Percentiles rank a stretch among this genome's conserved stretches.
These are phyloP conservation scores for Pseudopleuronectes americanus DNA, from an alignment of 2,797 vertebrate genomes.

Conservation along the genomic window DNA sequence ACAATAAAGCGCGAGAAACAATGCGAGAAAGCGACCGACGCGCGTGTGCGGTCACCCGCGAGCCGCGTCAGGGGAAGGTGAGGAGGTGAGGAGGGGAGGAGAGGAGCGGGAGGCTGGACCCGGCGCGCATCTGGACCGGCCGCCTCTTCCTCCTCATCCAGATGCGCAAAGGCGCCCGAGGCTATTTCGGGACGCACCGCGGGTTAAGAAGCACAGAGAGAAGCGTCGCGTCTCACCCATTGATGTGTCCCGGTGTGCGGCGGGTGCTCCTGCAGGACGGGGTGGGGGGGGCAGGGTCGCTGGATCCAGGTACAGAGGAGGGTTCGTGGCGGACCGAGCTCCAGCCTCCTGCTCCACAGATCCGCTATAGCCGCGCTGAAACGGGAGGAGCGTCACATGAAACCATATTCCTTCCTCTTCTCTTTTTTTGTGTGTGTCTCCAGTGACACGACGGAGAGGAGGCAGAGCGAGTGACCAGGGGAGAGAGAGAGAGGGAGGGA, in stretches of 20 bases:
- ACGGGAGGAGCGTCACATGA: conserved; percentile 78
- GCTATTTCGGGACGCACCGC: conserved; percentile 44
- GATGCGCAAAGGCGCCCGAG: conserved; percentile 66
- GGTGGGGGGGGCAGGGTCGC: conserved; percentile 32
- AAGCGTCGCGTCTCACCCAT: conserved; percentile 74
- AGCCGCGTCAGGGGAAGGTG: conserved; percentile 31
- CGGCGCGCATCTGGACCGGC: conserved; percentile 73
- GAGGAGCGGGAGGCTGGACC: conserved; percentile 39
- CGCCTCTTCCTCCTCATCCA: conserved; percentile 64
- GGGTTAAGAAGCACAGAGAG: conserved; percentile 5
- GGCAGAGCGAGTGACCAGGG: conserved; percentile 54
- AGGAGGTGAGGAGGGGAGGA: conserved; percentile 12
- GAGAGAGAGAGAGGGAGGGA: too few relatives aligned
- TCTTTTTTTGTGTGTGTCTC: conserved; percentile 18
- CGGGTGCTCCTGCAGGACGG: conserved; percentile 55
- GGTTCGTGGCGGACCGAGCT: conserved; percentile 55
- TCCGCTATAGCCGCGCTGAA: conserved; percentile 66
- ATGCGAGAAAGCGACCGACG: background rate
- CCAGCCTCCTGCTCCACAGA: conserved; percentile 62
- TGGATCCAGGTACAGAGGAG: conserved; percentile 35
- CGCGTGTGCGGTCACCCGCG: background rate
- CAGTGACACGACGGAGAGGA: conserved; percentile 66
- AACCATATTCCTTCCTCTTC: conserved; percentile 82
- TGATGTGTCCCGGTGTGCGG: conserved; percentile 73
- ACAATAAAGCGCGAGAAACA: background rate